phyloP scores from a whole-genome alignment of 2,888 invertebrate genomes.

The Diloba caeruleocephala region DNA sequence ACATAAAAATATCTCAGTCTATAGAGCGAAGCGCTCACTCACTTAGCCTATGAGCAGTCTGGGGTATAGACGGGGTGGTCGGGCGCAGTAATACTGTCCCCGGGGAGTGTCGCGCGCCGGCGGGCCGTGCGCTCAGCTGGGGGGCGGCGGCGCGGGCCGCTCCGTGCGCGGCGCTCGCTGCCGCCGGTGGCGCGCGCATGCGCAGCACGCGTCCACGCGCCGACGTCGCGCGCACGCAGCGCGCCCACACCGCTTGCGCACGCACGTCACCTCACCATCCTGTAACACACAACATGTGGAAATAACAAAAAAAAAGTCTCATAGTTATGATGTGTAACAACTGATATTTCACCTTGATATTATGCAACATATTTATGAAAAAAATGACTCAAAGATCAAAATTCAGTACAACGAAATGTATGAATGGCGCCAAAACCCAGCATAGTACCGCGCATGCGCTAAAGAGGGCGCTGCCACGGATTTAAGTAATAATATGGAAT shows the following conservation, averaged over 20 bases:
- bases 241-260: constrained; percentile 94
- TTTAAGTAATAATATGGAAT: too few species aligned
- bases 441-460: too few species aligned
- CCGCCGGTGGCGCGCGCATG: constrained; percentile 88
- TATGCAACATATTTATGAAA: too few species aligned
- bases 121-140: constrained; percentile 69
- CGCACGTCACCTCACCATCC: constrained; percentile 95
- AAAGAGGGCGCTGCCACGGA: too few species aligned
- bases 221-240: constrained; percentile 90
- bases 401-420: too few species aligned
- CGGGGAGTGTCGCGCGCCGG: constrained; percentile 35
- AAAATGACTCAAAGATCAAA: too few species aligned
- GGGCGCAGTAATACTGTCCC: constrained; percentile 60
- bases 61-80: constrained; percentile 68
- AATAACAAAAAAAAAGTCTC: not conserved
- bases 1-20: constrained; percentile 87
- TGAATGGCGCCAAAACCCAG: too few species aligned
- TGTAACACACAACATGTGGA: constrained; percentile 65
- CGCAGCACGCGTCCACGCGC: constrained; percentile 90
- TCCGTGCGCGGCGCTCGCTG: constrained; percentile 74
- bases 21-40: constrained; percentile 82
- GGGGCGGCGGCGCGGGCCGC: constrained; percentile 53
- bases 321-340: too few species aligned
- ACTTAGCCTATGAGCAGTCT: constrained; percentile 85
- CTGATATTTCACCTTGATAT: too few species aligned